Evolutionary conservation across 2,888 invertebrate species (phyloP), one percentile per base, ranked within the genome.

Genomic region (Spicauda simplicius): DNA sequence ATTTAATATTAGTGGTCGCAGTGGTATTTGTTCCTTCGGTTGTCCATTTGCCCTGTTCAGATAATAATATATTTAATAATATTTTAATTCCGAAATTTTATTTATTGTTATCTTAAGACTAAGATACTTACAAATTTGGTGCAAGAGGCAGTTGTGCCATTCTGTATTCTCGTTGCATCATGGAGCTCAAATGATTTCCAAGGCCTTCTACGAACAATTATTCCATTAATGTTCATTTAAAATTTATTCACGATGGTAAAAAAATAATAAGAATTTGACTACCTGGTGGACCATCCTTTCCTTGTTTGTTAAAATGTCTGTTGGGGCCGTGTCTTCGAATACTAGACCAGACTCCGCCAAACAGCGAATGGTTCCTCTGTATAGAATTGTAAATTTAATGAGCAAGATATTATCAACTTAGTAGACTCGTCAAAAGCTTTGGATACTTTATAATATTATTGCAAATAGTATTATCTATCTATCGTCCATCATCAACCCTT

Each of bases 311-410:
- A 68, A 91, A 87, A 70, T 90, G 80, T 72, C 86, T 85, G 72
- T 92, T 91, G 10, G 94, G 93, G 6, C 95, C 95, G 77, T 96
- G 97, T 70, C 97, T 95, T 80, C 97, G 94, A 94, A 98, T 97
- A 71, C 98, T 98, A 10, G 98, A 98, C 98, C 98, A 98, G 37
- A 99, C 98, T 79, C 97, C 98, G 65, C 99, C 99, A 83, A 99
- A 99, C 61, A 99, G 93, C 58, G 98, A 97, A 88, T 99, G 99
- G 86, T 99, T 98, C 84, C 99, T 96, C 98, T 99, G 94, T 55
- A 41, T 14, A 14, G 14, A 3, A 41, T 14, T 41, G 10, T 37
- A 41, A 11, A 41, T 41, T 41, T 41, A 0, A 14, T 41, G 41
- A 41, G 41, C 14, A 41, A 41, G 10, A 33, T 3, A 33, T 6